A percentile compares a stretch with the other conserved stretches of the same genome.
phyloP scores from a whole-genome alignment of 92 coral and sea anemone species.

The Epizoanthus scotinus region DNA sequence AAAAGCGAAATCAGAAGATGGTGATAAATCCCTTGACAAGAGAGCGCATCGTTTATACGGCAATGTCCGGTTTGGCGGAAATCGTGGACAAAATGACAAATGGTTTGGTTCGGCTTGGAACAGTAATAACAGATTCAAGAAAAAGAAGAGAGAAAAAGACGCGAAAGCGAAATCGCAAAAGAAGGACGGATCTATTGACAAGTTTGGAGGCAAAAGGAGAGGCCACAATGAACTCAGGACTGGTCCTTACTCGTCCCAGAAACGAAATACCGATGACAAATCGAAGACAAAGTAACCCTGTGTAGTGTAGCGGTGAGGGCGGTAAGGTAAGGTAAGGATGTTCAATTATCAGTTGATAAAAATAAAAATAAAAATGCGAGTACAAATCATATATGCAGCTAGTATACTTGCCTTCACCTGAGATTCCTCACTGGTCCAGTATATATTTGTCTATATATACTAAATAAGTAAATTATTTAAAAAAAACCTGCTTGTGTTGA shows the following conservation, averaged over 20 bases:
- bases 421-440: too few species aligned
- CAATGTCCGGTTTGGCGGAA: background rate
- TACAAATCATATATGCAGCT: too few species aligned
- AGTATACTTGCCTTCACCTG: too few species aligned
- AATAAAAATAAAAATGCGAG: too few species aligned
- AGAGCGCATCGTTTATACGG: constrained; percentile 31
- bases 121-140: constrained; percentile 4
- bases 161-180: background rate
- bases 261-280: background rate
- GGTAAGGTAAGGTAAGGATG: too few species aligned
- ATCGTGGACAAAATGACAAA: background rate
- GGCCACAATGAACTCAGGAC: background rate
- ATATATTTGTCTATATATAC: too few species aligned
- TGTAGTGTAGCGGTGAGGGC: too few species aligned
- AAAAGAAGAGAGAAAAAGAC: background rate
- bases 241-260: background rate
- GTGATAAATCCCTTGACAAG: background rate
- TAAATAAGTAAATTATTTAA: too few species aligned
- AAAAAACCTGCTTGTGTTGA: too few species aligned
- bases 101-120: constrained; percentile 6
- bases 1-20: background rate
- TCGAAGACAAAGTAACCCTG: too few species aligned
- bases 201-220: background rate
- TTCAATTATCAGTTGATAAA: too few species aligned
- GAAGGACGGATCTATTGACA: background rate